A percentile compares a stretch with the other conserved stretches of the same genome.
Evolutionary conservation across 2,888 invertebrate genomes (phyloP).

Genomic region (Eubasilissa splendida): DNA sequence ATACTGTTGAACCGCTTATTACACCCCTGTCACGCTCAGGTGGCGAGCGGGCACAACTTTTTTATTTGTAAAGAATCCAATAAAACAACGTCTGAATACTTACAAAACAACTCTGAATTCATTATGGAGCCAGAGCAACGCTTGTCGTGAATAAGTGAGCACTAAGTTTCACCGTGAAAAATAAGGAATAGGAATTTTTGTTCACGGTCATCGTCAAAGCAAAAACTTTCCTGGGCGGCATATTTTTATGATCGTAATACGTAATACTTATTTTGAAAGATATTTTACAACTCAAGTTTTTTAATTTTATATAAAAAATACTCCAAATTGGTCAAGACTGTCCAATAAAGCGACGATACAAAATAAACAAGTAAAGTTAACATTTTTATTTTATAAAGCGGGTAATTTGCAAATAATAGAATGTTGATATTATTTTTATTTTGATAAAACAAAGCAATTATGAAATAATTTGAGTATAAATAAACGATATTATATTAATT

Average conservation of each 20-base stretch:
- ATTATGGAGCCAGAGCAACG: slow-evolving; percentile 37
- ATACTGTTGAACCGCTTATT: background rate
- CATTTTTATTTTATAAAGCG: too few species aligned
- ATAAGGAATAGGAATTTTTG: slow-evolving; percentile 11
- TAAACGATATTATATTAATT: too few species aligned
- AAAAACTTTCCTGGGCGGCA: background rate
- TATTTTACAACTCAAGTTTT: too few species aligned
- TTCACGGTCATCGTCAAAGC: slow-evolving; percentile 7
- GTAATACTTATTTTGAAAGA: too few species aligned
- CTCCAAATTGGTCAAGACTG: too few species aligned
- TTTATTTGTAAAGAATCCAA: slow-evolving; percentile 30
- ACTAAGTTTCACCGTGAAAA: slow-evolving; percentile 37
- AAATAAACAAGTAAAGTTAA: too few species aligned
- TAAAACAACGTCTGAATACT: slow-evolving; percentile 43
- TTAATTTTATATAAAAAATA: too few species aligned
- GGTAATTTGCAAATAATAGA: too few species aligned
- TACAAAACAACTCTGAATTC: slow-evolving; percentile 40
- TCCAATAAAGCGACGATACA: too few species aligned
- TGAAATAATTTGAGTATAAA: too few species aligned
- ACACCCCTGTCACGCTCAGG: background rate
- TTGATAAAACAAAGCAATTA: too few species aligned
- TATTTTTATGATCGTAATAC: background rate
- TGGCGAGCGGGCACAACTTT: slow-evolving; percentile 20
- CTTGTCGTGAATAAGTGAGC: slow-evolving; percentile 39
- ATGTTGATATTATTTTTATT: too few species aligned